These are phyloP conservation scores for Nothoprocta perdicaria DNA, from an alignment of 2,113 vertebrate species.

Conservation along the genomic window DNA sequence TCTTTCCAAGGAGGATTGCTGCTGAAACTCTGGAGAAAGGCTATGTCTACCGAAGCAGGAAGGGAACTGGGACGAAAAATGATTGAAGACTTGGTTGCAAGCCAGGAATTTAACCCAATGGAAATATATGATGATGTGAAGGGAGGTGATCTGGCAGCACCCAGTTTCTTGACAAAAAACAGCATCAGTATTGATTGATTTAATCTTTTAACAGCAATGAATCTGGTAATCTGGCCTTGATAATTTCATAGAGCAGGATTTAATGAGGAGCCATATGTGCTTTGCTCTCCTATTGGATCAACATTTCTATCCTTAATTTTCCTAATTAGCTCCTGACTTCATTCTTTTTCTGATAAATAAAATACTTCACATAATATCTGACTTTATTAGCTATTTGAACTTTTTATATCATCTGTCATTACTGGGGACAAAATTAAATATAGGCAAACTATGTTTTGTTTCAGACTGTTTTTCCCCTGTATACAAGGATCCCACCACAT, in stretches of 20 bases:
- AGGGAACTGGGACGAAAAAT: constrained; percentile 42
- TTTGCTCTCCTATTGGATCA: not conserved
- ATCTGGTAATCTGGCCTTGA: not conserved
- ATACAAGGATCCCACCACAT: not conserved
- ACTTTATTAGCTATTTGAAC: not conserved
- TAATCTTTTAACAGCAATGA: not conserved
- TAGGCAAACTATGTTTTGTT: not conserved
- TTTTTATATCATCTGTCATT: not conserved
- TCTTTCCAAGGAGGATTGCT: constrained; percentile 59
- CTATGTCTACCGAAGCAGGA: constrained; percentile 69
- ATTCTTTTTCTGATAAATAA: constrained; percentile 25
- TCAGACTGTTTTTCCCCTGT: not conserved
- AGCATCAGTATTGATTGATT: not conserved
- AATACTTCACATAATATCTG: not conserved
- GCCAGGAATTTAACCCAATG: not conserved
- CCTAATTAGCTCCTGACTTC: constrained; percentile 18
- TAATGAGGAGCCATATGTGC: not conserved
- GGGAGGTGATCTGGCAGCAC: not conserved
- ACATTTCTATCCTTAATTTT: constrained; percentile 14
- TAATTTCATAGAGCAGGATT: constrained; percentile 27
- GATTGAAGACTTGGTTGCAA: not conserved
- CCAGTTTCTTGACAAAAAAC: not conserved
- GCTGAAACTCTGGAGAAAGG: constrained; percentile 55
- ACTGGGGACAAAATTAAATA: constrained; percentile 24
- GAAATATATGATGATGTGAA: not conserved